phyloP scores from a whole-genome alignment of 2,797 vertebrate genomes.

The Eulemur albifrons region DNA sequence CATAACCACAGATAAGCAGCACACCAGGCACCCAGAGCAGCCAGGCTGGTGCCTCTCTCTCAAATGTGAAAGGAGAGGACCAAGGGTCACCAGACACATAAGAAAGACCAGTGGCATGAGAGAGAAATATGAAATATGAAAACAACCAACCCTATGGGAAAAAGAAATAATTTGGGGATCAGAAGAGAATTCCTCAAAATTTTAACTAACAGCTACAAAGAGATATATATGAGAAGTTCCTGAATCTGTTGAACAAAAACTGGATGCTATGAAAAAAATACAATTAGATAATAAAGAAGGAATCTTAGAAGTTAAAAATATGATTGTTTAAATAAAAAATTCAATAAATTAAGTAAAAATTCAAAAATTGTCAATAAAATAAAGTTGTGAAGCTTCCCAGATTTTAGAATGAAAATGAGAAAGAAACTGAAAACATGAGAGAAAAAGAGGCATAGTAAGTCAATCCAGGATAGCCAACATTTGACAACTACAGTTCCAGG shows the following conservation, averaged over 20 bases:
- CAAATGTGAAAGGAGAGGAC: neutral
- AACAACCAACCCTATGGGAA: neutral
- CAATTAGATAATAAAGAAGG: neutral
- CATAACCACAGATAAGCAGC: neutral
- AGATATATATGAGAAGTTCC: conserved; percentile 18
- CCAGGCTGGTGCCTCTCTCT: neutral
- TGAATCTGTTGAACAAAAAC: neutral
- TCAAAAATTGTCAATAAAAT: neutral
- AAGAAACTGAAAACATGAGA: neutral
- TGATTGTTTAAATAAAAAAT: neutral
- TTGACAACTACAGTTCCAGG: neutral
- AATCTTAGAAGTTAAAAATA: conserved; percentile 30
- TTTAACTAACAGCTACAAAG: neutral
- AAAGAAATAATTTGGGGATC: conserved; percentile 34
- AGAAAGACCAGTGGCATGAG: neutral
- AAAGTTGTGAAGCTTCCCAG: neutral
- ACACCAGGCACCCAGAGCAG: neutral
- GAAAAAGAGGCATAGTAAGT: neutral
- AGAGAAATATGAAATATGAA: neutral
- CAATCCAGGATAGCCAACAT: neutral
- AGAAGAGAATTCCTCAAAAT: conserved; percentile 29
- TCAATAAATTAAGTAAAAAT: neutral
- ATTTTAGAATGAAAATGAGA: neutral
- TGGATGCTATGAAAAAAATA: neutral
- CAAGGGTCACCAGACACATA: neutral